Evolutionary conservation across 2,888 invertebrate genomes (phyloP).

Genomic region (Scaptomyza cyrtandrae): DNA sequence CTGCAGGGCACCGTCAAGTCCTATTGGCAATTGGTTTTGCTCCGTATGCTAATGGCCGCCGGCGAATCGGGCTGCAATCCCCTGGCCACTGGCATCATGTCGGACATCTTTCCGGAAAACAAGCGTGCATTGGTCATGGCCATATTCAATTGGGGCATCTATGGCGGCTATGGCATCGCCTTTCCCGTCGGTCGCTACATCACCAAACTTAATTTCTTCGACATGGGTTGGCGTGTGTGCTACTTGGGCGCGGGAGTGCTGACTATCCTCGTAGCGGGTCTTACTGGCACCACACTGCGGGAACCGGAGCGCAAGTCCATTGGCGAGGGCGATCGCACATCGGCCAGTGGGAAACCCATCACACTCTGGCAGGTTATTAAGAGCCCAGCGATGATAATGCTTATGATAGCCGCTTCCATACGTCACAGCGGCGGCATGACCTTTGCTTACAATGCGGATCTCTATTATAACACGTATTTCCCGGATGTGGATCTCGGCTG

Average conservation of each 20-base stretch:
- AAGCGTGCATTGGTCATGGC: constrained; percentile 95
- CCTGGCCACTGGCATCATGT: constrained; percentile 92
- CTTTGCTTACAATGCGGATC: constrained; percentile 95
- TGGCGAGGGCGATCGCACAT: constrained; percentile 86
- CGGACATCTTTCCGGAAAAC: constrained; percentile 91
- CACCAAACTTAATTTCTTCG: constrained; percentile 90
- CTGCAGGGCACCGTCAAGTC: constrained; percentile 93
- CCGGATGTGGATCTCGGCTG: constrained; percentile 95
- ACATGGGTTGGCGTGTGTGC: constrained; percentile 92
- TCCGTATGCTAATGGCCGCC: constrained; percentile 94
- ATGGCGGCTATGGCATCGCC: constrained; percentile 96
- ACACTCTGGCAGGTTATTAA: constrained; percentile 91
- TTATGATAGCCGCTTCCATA: constrained; percentile 94
- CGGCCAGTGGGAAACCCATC: constrained; percentile 86
- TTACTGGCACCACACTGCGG: constrained; percentile 90
- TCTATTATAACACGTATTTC: constrained; percentile 94
- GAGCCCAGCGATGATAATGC: constrained; percentile 91
- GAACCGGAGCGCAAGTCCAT: constrained; percentile 92
- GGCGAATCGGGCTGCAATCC: constrained; percentile 96
- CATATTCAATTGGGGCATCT: constrained; percentile 98
- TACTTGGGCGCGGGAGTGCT: constrained; percentile 92
- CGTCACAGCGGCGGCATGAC: constrained; percentile 96
- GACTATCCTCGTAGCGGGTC: constrained; percentile 88
- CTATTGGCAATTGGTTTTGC: constrained; percentile 95
- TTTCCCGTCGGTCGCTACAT: constrained; percentile 96